A percentile compares a stretch with the other conserved stretches of the same genome.
These are phyloP conservation scores for Elaphurus davidianus DNA, from an alignment of 2,113 vertebrate species.

Conservation along the genomic window DNA sequence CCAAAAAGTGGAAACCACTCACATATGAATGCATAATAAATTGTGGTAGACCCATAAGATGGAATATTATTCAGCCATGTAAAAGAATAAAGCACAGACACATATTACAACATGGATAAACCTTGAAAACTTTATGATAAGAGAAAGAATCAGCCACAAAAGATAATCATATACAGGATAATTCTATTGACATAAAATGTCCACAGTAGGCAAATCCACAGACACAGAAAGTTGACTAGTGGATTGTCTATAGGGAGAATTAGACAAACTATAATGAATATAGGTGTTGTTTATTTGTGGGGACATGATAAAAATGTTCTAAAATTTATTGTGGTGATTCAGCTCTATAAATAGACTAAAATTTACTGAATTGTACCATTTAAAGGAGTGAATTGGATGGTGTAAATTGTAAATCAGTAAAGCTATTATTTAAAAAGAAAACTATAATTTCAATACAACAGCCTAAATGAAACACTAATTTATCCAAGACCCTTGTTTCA, in stretches of 20 bases:
- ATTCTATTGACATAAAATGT: neutral
- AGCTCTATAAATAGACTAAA: constrained; percentile 7
- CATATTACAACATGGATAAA: neutral
- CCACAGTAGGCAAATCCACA: neutral
- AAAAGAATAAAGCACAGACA: neutral
- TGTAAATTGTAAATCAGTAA: neutral
- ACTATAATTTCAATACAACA: neutral
- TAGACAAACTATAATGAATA: neutral
- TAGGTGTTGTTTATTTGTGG: neutral
- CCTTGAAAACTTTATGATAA: constrained; percentile 7
- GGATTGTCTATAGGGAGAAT: neutral
- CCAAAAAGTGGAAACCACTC: neutral
- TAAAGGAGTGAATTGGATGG: neutral
- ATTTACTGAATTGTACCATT: neutral
- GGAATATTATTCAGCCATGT: neutral
- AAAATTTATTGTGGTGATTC: neutral
- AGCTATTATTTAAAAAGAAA: neutral
- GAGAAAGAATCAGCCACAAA: neutral
- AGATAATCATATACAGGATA: neutral
- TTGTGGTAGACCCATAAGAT: neutral
- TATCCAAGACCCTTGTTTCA: neutral
- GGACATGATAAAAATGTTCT: neutral
- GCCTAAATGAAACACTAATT: neutral
- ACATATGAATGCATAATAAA: neutral
- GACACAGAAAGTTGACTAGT: neutral